A percentile compares a stretch with the other conserved stretches of the same genome.
These are phyloP conservation scores for Acleris sparsana DNA, from an alignment of 2,888 invertebrate species.

Conservation along the genomic window DNA sequence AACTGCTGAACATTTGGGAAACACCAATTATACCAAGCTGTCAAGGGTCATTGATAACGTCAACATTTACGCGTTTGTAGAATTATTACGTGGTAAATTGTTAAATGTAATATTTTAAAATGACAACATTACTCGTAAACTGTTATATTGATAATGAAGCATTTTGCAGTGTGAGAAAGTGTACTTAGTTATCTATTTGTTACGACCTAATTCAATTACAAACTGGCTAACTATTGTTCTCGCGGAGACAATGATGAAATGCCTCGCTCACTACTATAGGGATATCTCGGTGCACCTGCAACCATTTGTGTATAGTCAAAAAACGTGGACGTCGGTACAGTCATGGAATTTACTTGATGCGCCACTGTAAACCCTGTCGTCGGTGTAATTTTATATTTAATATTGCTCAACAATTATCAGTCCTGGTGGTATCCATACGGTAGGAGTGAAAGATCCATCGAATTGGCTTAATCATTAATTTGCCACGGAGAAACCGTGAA, in stretches of 20 bases:
- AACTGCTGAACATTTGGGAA: slow-evolving; percentile 36
- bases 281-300: slow-evolving; percentile 17
- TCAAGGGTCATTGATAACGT: slow-evolving; percentile 26
- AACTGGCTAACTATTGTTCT: slow-evolving; percentile 54
- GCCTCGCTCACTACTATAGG: background rate
- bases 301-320: slow-evolving; percentile 1
- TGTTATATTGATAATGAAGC: background rate
- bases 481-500: too few relatives aligned
- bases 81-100: background rate
- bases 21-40: slow-evolving; percentile 27
- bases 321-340: background rate
- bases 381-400: too few relatives aligned
- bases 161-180: background rate
- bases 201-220: slow-evolving; percentile 59
- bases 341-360: too few relatives aligned
- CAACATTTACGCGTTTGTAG: slow-evolving; percentile 7
- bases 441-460: too few relatives aligned
- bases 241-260: slow-evolving; percentile 43
- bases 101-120: background rate
- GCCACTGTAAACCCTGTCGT: too few relatives aligned
- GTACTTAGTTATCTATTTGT: background rate
- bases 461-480: too few relatives aligned
- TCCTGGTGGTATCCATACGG: too few relatives aligned
- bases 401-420: too few relatives aligned
- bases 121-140: background rate